These are phyloP conservation scores for Ciconia maguari DNA, from an alignment of 2,113 vertebrate species.

Conservation along the genomic window DNA sequence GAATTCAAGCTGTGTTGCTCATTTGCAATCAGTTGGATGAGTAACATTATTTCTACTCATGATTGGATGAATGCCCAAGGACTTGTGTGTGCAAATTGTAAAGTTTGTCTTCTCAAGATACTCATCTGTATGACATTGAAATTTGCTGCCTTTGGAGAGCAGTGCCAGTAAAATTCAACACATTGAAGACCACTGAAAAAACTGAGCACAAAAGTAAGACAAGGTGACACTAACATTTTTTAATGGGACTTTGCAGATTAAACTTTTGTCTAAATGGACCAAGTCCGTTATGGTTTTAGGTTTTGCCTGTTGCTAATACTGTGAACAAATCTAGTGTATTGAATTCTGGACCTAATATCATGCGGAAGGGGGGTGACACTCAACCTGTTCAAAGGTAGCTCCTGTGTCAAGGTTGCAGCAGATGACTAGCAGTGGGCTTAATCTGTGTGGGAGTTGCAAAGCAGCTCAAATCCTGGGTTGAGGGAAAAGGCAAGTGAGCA, in stretches of 20 bases:
- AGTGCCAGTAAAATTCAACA: not conserved
- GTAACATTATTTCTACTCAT: slow-evolving; percentile 58
- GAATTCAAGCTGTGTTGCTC: slow-evolving; percentile 65
- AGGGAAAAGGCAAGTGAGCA: not conserved
- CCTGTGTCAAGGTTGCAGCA: not conserved
- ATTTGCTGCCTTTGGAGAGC: slow-evolving; percentile 6
- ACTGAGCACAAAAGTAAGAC: not conserved
- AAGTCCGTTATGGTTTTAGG: not conserved
- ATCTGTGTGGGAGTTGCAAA: not conserved
- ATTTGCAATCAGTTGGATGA: slow-evolving; percentile 64
- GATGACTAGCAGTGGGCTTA: not conserved
- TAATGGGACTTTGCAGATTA: not conserved
- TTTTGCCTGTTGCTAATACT: not conserved
- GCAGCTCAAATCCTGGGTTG: not conserved
- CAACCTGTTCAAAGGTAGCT: not conserved
- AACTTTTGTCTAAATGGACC: not conserved
- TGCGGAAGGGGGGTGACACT: not conserved
- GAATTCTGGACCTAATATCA: not conserved
- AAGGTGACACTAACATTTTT: not conserved
- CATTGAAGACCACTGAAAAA: not conserved
- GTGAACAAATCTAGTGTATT: not conserved
- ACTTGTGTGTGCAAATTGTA: slow-evolving; percentile 53
- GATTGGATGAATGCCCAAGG: slow-evolving; percentile 61
- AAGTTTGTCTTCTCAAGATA: slow-evolving; percentile 56
- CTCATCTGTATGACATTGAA: slow-evolving; percentile 53